phyloP scores from a whole-genome alignment of 2,113 vertebrate species.

The Osmerus eperlanus region DNA sequence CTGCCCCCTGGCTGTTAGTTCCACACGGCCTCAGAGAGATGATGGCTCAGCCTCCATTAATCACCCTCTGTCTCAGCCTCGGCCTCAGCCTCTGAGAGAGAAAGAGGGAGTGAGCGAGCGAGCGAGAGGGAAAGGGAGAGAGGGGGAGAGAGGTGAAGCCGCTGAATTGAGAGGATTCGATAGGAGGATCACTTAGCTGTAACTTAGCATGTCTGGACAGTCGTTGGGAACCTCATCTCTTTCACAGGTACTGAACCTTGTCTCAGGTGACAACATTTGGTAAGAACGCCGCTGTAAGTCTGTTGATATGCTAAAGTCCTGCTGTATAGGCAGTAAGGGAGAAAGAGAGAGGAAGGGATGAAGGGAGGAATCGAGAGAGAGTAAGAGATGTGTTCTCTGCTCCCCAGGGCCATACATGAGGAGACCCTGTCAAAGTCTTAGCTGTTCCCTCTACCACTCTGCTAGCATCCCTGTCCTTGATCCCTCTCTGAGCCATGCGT shows the following conservation, averaged over 20 bases:
- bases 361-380: not conserved
- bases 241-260: too few relatives aligned
- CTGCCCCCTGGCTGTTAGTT: conserved; percentile 73
- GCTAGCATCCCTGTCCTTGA: conserved; percentile 48
- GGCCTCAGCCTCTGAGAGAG: not conserved
- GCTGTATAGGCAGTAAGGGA: not conserved
- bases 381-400: conserved; percentile 24
- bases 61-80: conserved; percentile 54
- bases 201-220: not conserved
- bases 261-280: too few relatives aligned
- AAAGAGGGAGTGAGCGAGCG: conserved; percentile 55
- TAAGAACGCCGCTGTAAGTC: too few relatives aligned
- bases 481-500: conserved; percentile 23
- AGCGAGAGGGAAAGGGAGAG: conserved; percentile 39
- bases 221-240: too few relatives aligned
- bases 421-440: conserved; percentile 49
- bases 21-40: conserved; percentile 62
- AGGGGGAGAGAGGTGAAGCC: conserved; percentile 2
- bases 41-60: conserved; percentile 65
- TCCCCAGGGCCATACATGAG: conserved; percentile 30
- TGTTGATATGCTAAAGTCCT: too few relatives aligned
- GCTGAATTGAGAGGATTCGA: not conserved
- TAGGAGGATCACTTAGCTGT: not conserved
- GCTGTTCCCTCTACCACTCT: conserved; percentile 43
- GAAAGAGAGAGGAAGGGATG: not conserved